Percentiles rank a stretch among this genome's conserved stretches.
phyloP scores from a whole-genome alignment of 2,888 invertebrate species.

The Dryocosmus kuriphilus region DNA sequence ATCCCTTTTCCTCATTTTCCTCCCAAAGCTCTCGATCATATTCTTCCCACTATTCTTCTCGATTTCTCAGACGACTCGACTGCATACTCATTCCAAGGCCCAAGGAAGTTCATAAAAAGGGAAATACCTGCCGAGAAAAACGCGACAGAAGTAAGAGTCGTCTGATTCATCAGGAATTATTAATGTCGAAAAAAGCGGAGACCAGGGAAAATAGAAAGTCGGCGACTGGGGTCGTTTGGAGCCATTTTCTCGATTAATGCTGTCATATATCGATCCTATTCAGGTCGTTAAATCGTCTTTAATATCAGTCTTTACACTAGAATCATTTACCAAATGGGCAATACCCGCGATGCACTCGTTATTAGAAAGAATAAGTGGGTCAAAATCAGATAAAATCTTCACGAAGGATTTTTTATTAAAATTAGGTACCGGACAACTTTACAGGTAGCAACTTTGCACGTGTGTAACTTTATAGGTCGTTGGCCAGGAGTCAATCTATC shows the following conservation, averaged over 20 bases:
- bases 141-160: conserved; percentile 16
- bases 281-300: conserved; percentile 53
- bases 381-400: not conserved
- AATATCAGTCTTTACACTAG: conserved; percentile 44
- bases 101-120: conserved; percentile 25
- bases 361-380: not conserved
- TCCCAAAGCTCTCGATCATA: conserved; percentile 43
- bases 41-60: conserved; percentile 44
- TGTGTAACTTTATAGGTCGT: no score
- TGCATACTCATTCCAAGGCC: conserved; percentile 37
- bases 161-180: conserved; percentile 41
- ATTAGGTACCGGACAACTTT: no score
- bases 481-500: no score
- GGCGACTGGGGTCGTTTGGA: conserved; percentile 40
- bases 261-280: conserved; percentile 56
- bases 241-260: conserved; percentile 53
- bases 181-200: conserved; percentile 49
- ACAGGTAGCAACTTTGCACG: no score
- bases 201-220: conserved; percentile 37
- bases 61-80: conserved; percentile 47
- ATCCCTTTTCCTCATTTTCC: conserved; percentile 11
- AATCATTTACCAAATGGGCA: conserved; percentile 20
- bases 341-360: not conserved
- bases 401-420: not conserved
- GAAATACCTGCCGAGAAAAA: conserved; percentile 23